Conservation (phyloP, 2,888 invertebrate genomes). For the Folsomia candida region DNA sequence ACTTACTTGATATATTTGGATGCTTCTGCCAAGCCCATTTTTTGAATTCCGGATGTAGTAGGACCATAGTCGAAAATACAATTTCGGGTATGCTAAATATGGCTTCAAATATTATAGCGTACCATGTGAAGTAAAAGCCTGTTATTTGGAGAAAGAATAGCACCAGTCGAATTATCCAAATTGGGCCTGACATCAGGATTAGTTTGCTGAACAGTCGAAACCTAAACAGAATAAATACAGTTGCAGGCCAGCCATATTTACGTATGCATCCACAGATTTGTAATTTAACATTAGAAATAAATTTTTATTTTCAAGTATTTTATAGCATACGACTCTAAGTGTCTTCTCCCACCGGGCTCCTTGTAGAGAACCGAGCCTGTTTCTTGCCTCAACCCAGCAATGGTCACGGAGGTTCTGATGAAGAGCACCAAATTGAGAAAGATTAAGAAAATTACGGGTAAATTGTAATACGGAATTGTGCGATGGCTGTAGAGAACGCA, state of each 20-base stretch:
- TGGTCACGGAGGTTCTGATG: slow-evolving; percentile 28
- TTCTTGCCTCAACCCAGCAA: slow-evolving; percentile 28
- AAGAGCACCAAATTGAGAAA: slow-evolving; percentile 34
- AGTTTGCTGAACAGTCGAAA: slow-evolving; percentile 37
- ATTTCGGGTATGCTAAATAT: slow-evolving; percentile 36
- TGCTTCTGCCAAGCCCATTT: slow-evolving; percentile 28
- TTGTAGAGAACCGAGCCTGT: slow-evolving; percentile 24
- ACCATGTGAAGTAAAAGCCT: slow-evolving; percentile 37
- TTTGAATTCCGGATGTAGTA: slow-evolving; percentile 31
- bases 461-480: slow-evolving; percentile 30
- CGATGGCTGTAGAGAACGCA: slow-evolving; percentile 26
- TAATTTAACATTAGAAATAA: background rate
- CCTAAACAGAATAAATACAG: slow-evolving; percentile 16
- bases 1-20: slow-evolving; percentile 32
- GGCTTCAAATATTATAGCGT: slow-evolving; percentile 29
- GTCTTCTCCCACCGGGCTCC: slow-evolving; percentile 20
- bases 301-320: background rate
- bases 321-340: slow-evolving; percentile 33
- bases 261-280: background rate
- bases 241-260: too few species aligned
- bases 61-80: slow-evolving; percentile 31
- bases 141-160: slow-evolving; percentile 27
- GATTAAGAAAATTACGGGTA: slow-evolving; percentile 27
- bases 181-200: slow-evolving; percentile 34
- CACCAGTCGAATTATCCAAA: slow-evolving; percentile 32